Conservation (phyloP, 2,797 vertebrate genomes). For the Pempheris klunzingeri region DNA sequence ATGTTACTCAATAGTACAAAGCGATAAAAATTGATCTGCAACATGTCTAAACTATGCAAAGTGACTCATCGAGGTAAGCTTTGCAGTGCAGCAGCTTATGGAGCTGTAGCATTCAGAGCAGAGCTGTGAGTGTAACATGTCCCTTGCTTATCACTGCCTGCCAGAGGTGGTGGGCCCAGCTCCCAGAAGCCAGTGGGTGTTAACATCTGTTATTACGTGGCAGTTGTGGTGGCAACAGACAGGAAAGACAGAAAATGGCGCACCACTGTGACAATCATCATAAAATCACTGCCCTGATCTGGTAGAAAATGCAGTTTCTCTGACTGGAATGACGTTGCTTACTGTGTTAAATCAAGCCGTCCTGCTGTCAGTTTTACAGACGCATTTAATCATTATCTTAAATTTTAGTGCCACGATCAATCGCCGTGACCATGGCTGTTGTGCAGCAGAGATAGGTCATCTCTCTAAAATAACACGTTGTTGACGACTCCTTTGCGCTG, state of each 20-base stretch:
- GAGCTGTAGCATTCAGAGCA: neutral
- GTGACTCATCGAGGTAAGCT: neutral
- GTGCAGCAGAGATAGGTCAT: slow-evolving; percentile 28
- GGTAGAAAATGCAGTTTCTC: neutral
- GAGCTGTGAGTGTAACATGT: neutral
- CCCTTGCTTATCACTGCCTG: slow-evolving; percentile 48
- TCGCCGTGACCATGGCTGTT: slow-evolving; percentile 8
- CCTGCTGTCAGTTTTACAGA: neutral
- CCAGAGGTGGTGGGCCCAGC: slow-evolving; percentile 19
- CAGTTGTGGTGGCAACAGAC: neutral
- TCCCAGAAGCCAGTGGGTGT: slow-evolving; percentile 26
- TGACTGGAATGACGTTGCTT: slow-evolving; percentile 22
- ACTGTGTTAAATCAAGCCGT: slow-evolving; percentile 2
- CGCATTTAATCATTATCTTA: neutral
- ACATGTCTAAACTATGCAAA: neutral
- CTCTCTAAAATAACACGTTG: slow-evolving; percentile 40
- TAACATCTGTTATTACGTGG: neutral
- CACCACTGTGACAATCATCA: slow-evolving; percentile 18
- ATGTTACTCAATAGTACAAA: neutral
- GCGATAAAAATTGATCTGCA: too few relatives aligned
- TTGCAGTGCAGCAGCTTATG: neutral
- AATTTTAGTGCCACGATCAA: neutral
- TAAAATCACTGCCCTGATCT: slow-evolving; percentile 40
- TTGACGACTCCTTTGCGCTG: slow-evolving; percentile 10
- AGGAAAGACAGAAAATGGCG: slow-evolving; percentile 7